Evolutionary conservation across 2,888 invertebrate genomes (phyloP).

Genomic region (Lagria hirta): DNA sequence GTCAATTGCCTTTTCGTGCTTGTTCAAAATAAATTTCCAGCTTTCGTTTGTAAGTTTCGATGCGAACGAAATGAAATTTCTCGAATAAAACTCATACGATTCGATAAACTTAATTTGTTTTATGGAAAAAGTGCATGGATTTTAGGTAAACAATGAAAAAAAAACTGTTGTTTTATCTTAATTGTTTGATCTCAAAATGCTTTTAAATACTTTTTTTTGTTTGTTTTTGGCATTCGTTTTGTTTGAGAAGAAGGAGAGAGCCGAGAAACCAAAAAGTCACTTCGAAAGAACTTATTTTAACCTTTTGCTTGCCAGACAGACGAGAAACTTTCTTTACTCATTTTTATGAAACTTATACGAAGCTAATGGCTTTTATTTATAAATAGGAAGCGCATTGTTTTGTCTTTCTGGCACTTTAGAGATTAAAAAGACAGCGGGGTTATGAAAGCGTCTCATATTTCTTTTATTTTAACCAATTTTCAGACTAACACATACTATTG

Average conservation of each 20-base stretch:
- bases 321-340: constrained; percentile 22
- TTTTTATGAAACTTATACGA: constrained; percentile 25
- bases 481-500: too few species aligned
- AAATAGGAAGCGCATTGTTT: constrained; percentile 11
- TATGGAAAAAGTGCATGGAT: too few species aligned
- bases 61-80: constrained; percentile 26
- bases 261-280: too few species aligned
- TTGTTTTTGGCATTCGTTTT: constrained; percentile 29
- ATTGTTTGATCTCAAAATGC: constrained; percentile 50
- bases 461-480: too few species aligned
- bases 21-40: constrained; percentile 10
- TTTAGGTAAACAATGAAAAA: too few species aligned
- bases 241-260: too few species aligned
- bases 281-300: constrained; percentile 15
- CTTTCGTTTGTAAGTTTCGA: constrained; percentile 28
- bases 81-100: constrained; percentile 29
- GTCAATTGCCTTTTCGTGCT: constrained; percentile 16
- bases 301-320: constrained; percentile 7
- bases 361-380: constrained; percentile 24
- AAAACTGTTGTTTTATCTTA: constrained; percentile 46
- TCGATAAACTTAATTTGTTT: constrained; percentile 33
- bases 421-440: too few species aligned
- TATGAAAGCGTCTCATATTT: too few species aligned
- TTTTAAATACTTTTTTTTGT: constrained; percentile 50
- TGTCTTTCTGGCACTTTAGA: constrained; percentile 15